phyloP scores from a whole-genome alignment of 2,797 vertebrate species.

The Falco novaeseelandiae region DNA sequence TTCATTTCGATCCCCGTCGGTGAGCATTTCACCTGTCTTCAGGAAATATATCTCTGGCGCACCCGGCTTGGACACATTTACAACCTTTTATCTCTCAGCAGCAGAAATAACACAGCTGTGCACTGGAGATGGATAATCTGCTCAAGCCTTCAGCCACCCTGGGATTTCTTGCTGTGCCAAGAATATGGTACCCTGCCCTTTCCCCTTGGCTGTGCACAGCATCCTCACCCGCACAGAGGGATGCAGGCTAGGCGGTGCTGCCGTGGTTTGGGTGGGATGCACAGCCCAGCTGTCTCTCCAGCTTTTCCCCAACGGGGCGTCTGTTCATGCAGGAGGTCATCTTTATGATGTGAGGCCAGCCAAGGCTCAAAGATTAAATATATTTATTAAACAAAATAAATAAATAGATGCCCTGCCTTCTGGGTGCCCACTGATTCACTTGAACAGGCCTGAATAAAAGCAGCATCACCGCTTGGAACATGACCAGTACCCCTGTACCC shows the following conservation, averaged over 20 bases:
- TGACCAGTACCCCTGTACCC: background rate
- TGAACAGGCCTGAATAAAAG: background rate
- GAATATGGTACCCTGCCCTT: background rate
- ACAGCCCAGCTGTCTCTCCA: background rate
- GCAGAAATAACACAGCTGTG: background rate
- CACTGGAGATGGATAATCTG: background rate
- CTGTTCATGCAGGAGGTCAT: background rate
- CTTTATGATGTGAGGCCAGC: background rate
- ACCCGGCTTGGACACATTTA: background rate
- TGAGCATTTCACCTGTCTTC: background rate
- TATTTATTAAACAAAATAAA: background rate
- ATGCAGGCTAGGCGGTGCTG: accelerated
- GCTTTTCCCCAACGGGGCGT: background rate
- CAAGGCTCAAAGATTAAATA: background rate
- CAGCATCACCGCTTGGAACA: background rate
- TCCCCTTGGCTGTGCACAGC: background rate
- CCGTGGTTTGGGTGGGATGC: accelerated
- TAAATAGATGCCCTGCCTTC: background rate
- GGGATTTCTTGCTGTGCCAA: background rate
- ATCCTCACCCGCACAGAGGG: accelerated
- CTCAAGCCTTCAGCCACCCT: background rate
- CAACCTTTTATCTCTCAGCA: background rate
- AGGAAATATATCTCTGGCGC: background rate
- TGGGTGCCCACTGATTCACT: background rate
- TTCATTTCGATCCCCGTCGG: accelerated